These are phyloP conservation scores for Mya arenaria DNA, from an alignment of 1,140 invertebrate species.

Conservation along the genomic window DNA sequence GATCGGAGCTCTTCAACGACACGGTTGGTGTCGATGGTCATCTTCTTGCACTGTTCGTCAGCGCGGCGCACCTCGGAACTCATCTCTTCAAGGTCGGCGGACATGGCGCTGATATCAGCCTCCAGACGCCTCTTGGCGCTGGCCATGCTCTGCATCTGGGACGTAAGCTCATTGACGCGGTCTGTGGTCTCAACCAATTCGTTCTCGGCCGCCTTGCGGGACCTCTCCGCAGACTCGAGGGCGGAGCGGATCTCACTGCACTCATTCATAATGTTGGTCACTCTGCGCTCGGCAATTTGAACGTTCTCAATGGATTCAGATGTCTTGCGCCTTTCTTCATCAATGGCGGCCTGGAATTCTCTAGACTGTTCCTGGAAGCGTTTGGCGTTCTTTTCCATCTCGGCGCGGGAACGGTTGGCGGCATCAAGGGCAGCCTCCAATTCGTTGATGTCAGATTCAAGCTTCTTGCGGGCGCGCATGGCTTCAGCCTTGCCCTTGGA, in stretches of 20 bases:
- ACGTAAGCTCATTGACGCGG: slow-evolving; percentile 96
- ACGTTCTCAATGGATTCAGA: slow-evolving; percentile 98
- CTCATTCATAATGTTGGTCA: slow-evolving; percentile 96
- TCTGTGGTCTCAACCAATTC: slow-evolving; percentile 98
- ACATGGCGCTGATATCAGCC: slow-evolving; percentile 97
- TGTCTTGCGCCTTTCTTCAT: slow-evolving; percentile 98
- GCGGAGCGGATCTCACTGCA: slow-evolving; percentile 97
- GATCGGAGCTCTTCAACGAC: slow-evolving; percentile 98
- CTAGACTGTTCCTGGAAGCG: slow-evolving; percentile 97
- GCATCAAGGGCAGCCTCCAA: slow-evolving; percentile 97
- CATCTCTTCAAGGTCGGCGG: slow-evolving; percentile 84
- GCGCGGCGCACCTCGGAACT: slow-evolving; percentile 77
- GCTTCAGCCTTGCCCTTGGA: slow-evolving; percentile 99
- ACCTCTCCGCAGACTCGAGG: slow-evolving; percentile 97
- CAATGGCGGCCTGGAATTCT: slow-evolving; percentile 88
- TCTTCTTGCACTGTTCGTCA: slow-evolving; percentile 85
- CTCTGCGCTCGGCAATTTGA: slow-evolving; percentile 96
- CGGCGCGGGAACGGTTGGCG: slow-evolving; percentile 90
- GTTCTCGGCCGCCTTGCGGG: slow-evolving; percentile 97
- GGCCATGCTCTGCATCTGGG: slow-evolving; percentile 94
- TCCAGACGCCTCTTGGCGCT: slow-evolving; percentile 99
- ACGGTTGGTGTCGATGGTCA: slow-evolving; percentile 98
- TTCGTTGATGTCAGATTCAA: slow-evolving; percentile 99
- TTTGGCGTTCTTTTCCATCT: slow-evolving; percentile 99
- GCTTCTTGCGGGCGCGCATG: slow-evolving; percentile 99